phyloP scores from a whole-genome alignment of 2,888 invertebrate genomes.

The Ariolimax columbianus region DNA sequence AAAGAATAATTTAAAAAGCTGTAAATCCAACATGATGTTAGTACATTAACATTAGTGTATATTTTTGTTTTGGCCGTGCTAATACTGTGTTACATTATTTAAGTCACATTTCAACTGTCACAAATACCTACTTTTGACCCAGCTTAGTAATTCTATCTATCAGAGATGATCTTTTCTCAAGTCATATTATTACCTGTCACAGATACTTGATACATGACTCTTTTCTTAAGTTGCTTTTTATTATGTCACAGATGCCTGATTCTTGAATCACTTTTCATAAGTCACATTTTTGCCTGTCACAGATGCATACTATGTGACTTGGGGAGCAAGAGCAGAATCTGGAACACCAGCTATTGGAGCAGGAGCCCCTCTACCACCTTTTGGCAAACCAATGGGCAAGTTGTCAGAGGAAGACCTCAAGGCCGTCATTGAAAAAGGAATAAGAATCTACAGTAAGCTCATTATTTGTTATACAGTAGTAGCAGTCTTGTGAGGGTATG shows the following conservation, averaged over 20 bases:
- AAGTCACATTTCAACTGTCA: too few species aligned
- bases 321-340: constrained; percentile 75
- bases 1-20: too few species aligned
- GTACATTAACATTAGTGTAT: too few species aligned
- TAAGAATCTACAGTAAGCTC: constrained; percentile 76
- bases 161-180: too few species aligned
- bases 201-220: not conserved
- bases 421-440: constrained; percentile 79
- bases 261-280: not conserved
- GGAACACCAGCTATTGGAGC: constrained; percentile 74
- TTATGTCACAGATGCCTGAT: not conserved
- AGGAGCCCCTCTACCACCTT: constrained; percentile 78
- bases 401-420: constrained; percentile 81
- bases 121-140: too few species aligned
- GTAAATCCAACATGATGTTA: too few species aligned
- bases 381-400: constrained; percentile 79
- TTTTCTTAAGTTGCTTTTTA: not conserved
- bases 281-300: not conserved
- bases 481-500: too few species aligned
- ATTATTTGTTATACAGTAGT: not conserved
- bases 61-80: too few species aligned
- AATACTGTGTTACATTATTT: too few species aligned
- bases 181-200: too few species aligned
- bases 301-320: constrained; percentile 78
- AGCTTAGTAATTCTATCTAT: too few species aligned